Evolutionary conservation across 2,797 vertebrate species (phyloP).

Genomic region (Psittacula derbiana): DNA sequence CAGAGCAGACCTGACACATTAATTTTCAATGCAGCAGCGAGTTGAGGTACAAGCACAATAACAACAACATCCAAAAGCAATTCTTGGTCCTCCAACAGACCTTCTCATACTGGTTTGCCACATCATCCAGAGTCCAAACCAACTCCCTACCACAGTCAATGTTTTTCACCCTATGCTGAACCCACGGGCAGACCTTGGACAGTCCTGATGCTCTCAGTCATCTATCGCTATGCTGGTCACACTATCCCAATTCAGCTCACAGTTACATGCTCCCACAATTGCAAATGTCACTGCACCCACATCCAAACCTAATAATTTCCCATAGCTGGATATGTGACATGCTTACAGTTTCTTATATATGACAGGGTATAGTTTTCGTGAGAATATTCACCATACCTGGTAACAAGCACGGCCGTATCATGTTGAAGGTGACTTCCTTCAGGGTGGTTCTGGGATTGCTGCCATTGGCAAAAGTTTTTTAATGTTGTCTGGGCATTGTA

Average conservation of each 20-base stretch:
- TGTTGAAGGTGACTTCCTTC: slow-evolving; percentile 91
- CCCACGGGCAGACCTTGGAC: neutral
- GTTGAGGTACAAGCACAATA: slow-evolving; percentile 13
- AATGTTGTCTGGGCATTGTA: slow-evolving; percentile 96
- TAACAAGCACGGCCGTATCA: slow-evolving; percentile 95
- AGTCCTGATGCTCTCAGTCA: neutral
- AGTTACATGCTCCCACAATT: neutral
- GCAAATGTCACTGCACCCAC: neutral
- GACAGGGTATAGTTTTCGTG: neutral
- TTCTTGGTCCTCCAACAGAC: neutral
- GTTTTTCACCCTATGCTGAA: neutral
- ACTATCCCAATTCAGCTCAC: neutral
- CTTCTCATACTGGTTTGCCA: neutral
- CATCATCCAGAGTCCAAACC: neutral
- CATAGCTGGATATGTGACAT: neutral
- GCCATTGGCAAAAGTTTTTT: slow-evolving; percentile 99
- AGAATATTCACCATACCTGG: slow-evolving; percentile 80
- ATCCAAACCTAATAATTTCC: neutral
- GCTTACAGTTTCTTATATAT: neutral
- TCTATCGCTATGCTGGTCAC: neutral
- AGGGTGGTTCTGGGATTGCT: slow-evolving; percentile 88
- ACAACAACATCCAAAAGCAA: slow-evolving; percentile 8
- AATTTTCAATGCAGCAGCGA: slow-evolving; percentile 33
- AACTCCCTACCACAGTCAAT: neutral
- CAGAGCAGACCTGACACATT: slow-evolving; percentile 70